These are phyloP conservation scores for Panurus biarmicus DNA, from an alignment of 2,113 vertebrate genomes.

Conservation along the genomic window DNA sequence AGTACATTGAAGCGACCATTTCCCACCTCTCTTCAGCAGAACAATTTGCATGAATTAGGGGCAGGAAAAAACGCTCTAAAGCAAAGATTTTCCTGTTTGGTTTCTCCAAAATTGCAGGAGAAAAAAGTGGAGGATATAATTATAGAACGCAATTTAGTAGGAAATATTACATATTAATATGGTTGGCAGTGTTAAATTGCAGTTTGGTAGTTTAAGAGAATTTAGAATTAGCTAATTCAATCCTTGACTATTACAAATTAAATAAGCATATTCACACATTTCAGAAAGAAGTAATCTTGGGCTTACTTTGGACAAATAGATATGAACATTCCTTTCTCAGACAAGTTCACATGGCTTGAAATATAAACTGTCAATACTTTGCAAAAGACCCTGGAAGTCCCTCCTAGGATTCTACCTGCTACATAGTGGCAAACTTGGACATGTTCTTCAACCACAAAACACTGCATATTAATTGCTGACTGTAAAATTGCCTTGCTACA, in stretches of 20 bases:
- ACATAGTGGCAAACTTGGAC: neutral
- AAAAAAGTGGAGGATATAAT: neutral
- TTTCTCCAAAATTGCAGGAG: neutral
- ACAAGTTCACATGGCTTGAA: neutral
- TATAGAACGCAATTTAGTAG: neutral
- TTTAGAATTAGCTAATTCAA: neutral
- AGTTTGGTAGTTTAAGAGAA: neutral
- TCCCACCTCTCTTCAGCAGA: neutral
- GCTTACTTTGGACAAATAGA: neutral
- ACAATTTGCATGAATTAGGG: neutral
- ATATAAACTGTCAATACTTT: neutral
- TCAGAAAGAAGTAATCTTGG: neutral
- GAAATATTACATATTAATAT: neutral
- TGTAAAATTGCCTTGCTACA: neutral
- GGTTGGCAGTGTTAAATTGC: neutral
- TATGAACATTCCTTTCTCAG: neutral
- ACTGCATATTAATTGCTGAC: neutral
- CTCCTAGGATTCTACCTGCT: neutral
- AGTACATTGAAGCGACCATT: neutral
- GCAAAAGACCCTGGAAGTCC: neutral
- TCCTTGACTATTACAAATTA: neutral
- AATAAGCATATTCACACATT: neutral
- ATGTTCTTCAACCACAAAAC: neutral
- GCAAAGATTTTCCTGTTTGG: neutral
- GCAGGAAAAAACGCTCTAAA: neutral